A percentile compares a stretch with the other conserved stretches of the same genome.
Conservation (phyloP, 2,113 vertebrate species). For the Bos indicus region DNA sequence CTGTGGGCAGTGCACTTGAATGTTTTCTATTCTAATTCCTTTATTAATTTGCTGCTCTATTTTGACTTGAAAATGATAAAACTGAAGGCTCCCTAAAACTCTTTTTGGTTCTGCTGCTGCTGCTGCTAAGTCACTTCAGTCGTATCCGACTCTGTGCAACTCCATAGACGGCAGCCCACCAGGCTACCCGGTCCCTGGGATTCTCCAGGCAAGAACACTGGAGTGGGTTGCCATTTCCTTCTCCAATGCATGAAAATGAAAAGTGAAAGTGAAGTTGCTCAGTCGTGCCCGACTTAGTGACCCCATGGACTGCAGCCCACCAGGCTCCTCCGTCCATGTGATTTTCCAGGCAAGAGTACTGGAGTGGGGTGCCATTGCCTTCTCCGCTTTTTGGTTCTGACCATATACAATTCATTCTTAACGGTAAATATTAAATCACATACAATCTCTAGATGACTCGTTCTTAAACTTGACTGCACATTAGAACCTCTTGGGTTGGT, state of each 20-base stretch:
- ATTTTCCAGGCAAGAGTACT: too few relatives aligned
- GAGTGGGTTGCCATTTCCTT: too few relatives aligned
- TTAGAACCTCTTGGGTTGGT: not conserved
- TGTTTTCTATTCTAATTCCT: not conserved
- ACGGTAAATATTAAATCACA: not conserved
- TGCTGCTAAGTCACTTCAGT: too few relatives aligned
- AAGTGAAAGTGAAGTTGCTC: too few relatives aligned
- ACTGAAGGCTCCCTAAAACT: not conserved
- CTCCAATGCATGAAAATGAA: too few relatives aligned
- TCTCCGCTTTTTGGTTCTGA: not conserved
- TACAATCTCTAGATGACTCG: not conserved
- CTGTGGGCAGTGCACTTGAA: not conserved
- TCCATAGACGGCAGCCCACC: too few relatives aligned
- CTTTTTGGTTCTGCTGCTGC: not conserved
- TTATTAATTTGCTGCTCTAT: not conserved
- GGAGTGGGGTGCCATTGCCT: too few relatives aligned
- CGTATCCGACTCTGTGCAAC: too few relatives aligned
- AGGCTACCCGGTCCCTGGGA: accelerated
- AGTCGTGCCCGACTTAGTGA: too few relatives aligned
- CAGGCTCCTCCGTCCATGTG: too few relatives aligned
- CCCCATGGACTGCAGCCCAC: too few relatives aligned
- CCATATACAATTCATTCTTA: not conserved
- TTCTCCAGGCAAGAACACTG: too few relatives aligned
- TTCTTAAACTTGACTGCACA: not conserved
- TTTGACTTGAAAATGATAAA: not conserved